A percentile compares a stretch with the other conserved stretches of the same genome.
These are phyloP conservation scores for Dascillus cervinus DNA, from an alignment of 2,888 invertebrate species.

Conservation along the genomic window DNA sequence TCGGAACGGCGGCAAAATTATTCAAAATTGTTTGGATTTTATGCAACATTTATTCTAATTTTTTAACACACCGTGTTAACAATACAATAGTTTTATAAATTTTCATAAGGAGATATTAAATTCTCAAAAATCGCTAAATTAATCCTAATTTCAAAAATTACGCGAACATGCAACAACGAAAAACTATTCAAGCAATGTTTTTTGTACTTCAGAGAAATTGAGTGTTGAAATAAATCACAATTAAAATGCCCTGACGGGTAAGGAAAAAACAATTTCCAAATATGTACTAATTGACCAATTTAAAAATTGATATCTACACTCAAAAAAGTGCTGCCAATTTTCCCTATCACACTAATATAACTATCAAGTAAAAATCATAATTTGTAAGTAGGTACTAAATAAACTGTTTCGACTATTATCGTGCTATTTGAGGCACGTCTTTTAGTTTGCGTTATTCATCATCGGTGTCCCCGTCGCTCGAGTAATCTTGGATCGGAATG, in stretches of 20 bases:
- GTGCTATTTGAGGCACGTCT: conserved; percentile 20
- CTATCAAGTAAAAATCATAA: background rate
- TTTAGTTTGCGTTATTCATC: conserved; percentile 63
- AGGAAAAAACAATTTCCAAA: too few species aligned
- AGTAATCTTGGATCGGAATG: conserved; percentile 60
- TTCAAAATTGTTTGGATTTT: too few species aligned
- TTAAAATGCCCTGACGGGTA: too few species aligned
- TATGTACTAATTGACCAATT: too few species aligned
- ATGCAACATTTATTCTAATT: conserved; percentile 22
- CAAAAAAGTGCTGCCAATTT: too few species aligned
- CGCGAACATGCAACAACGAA: too few species aligned
- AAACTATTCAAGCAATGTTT: too few species aligned
- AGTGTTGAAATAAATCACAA: too few species aligned
- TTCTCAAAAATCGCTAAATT: conserved; percentile 8
- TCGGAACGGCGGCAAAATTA: too few species aligned
- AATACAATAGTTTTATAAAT: conserved; percentile 22
- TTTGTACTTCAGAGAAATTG: too few species aligned
- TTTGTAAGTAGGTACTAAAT: conserved; percentile 12
- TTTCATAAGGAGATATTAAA: conserved; percentile 10
- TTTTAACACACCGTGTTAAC: conserved; percentile 31
- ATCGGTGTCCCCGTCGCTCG: conserved; percentile 87
- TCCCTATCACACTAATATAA: too few species aligned
- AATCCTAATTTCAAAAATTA: conserved; percentile 15
- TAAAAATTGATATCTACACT: too few species aligned
- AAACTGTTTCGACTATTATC: conserved; percentile 16